Percentiles rank a stretch among this genome's conserved stretches.
phyloP scores from a whole-genome alignment of 2,888 invertebrate species.

The Tachina fera region DNA sequence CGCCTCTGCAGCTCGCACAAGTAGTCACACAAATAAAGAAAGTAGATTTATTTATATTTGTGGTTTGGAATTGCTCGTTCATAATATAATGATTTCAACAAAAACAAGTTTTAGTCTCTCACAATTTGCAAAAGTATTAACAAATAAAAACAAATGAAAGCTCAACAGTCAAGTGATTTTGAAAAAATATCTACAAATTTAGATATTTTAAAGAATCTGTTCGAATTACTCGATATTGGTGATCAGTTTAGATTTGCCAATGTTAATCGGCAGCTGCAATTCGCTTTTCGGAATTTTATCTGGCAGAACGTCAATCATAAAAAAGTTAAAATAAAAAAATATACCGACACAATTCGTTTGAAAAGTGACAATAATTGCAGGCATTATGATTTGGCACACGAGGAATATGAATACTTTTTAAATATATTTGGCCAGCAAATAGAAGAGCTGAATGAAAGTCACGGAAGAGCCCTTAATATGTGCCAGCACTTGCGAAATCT shows the following conservation, averaged over 20 bases:
- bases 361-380: background rate
- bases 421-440: conserved; percentile 34
- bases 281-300: conserved; percentile 11
- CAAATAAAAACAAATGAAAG: conserved; percentile 14
- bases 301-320: background rate
- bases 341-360: conserved; percentile 2
- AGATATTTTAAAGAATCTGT: conserved; percentile 19
- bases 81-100: background rate
- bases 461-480: conserved; percentile 28
- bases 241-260: conserved; percentile 49
- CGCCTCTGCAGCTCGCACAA: too few relatives aligned
- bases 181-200: conserved; percentile 28
- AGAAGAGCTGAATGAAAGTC: conserved; percentile 24
- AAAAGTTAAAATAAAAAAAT: conserved; percentile 45
- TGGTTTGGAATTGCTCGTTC: conserved; percentile 9
- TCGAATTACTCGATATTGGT: conserved; percentile 19
- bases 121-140: background rate
- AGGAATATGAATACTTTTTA: conserved; percentile 52
- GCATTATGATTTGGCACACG: conserved; percentile 1
- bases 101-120: conserved; percentile 5
- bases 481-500: background rate
- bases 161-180: conserved; percentile 12
- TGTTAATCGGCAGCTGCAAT: conserved; percentile 15
- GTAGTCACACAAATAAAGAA: background rate
- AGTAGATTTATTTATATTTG: conserved; percentile 32